Evolutionary conservation across 1,140 invertebrate species (phyloP), one percentile per base, ranked within the genome.

Genomic region (Cherax quadricarinatus): DNA sequence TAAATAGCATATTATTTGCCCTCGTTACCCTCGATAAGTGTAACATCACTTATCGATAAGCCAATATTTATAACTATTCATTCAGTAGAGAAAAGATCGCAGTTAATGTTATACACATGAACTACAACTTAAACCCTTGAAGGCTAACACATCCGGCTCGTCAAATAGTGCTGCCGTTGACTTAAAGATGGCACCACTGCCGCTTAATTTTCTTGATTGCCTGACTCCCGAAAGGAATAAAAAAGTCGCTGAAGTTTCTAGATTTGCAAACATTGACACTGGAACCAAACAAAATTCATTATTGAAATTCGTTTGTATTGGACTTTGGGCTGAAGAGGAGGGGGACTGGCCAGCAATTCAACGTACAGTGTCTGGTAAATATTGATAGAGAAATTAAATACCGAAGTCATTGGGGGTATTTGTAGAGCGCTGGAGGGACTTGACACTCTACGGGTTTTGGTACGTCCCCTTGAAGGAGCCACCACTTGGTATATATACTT

Each of bases 371-470:
- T 90, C 82, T 84, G 81, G 81, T 73, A 84, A 90, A 90, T 90
- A 90, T 90, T 90, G 89, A 78, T 85, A 75, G 66, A 90, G 89
- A 90, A 90, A 90, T 90, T 90, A 90, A 90, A 85, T 82, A 90
- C 89, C 81, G 49, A 24, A 90, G 82, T 57, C 89, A 90, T 62
- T 90, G 89, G 88, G 66, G 73, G 12, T 57, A 60, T 84, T 83
- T 84, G 60, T 62, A 48, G 18, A 30, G 62, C 12, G 70, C 89
- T 78, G 49, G 21, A 57, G 70, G 89, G 30, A 41, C 86, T 88
- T 66, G 86, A 88, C 86, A 53, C 78, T 41, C 30, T 41, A 70
- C 66, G 14, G 9, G 12, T 49, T 4, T 70, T 24, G 12, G n/a
- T 48, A 14, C 85, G 4, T 57, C 18, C 66, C 3, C 81, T n/a